Percentiles rank a stretch among this genome's conserved stretches.
Conservation (phyloP, 2,113 vertebrate species). For the Nothoprocta perdicaria region DNA sequence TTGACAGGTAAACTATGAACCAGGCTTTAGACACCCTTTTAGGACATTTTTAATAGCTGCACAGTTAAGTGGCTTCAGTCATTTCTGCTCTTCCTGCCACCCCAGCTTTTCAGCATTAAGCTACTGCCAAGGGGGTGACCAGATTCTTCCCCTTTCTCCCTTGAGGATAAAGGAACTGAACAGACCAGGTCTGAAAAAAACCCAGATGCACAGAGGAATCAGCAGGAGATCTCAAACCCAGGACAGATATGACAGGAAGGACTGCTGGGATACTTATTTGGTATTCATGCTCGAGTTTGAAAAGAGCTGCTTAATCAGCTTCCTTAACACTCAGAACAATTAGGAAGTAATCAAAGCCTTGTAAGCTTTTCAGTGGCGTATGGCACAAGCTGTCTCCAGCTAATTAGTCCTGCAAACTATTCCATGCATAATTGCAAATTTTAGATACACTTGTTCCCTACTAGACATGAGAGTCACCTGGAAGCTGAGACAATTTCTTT, state of each 20-base stretch:
- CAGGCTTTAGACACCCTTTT: neutral
- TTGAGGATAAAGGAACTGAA: neutral
- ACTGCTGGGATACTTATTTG: slow-evolving; percentile 27
- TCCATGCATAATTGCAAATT: slow-evolving; percentile 42
- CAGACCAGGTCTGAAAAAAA: neutral
- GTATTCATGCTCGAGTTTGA: slow-evolving; percentile 41
- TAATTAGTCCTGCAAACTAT: slow-evolving; percentile 32
- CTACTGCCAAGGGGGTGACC: too few relatives aligned
- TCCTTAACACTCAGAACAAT: slow-evolving; percentile 58
- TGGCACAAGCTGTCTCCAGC: slow-evolving; percentile 35
- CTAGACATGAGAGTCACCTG: neutral
- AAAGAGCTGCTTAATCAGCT: slow-evolving; percentile 60
- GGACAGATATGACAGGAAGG: neutral
- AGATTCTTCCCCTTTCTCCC: neutral
- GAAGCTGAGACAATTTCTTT: neutral
- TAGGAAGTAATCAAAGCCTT: slow-evolving; percentile 59
- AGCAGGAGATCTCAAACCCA: neutral
- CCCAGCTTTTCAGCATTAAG: neutral
- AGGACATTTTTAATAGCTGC: neutral
- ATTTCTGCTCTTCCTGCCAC: neutral
- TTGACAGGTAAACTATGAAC: neutral
- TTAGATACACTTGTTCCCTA: slow-evolving; percentile 43
- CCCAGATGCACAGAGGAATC: neutral
- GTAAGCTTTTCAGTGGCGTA: slow-evolving; percentile 16
- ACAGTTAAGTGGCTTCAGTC: neutral